phyloP scores from a whole-genome alignment of 2,113 vertebrate species.

The Chloroceryle aenea region DNA sequence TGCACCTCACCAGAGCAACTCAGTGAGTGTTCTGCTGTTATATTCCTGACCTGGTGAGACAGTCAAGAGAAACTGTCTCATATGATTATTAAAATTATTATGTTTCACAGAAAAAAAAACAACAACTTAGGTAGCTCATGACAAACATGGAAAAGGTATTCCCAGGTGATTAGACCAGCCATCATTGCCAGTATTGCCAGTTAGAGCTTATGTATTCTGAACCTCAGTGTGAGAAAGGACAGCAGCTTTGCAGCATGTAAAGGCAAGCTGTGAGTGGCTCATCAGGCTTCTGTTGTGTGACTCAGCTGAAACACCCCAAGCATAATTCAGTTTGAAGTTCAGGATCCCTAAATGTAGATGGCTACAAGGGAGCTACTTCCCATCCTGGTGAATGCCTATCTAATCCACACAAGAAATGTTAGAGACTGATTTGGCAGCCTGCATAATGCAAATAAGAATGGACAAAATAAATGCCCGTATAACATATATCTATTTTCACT shows the following conservation, averaged over 20 bases:
- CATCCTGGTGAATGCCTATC: neutral
- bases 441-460: neutral
- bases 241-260: neutral
- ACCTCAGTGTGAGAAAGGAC: neutral
- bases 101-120: neutral
- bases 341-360: neutral
- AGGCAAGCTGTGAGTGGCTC: neutral
- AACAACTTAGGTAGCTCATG: neutral
- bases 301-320: neutral
- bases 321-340: neutral
- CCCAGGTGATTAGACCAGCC: neutral
- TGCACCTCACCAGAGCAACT: neutral
- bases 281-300: neutral
- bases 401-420: neutral
- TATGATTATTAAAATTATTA: neutral
- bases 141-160: neutral
- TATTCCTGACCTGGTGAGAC: neutral
- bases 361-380: neutral
- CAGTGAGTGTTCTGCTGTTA: accelerated
- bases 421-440: neutral
- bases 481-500: neutral
- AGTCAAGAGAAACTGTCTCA: neutral
- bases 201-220: neutral
- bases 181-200: neutral
- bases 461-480: neutral